These are phyloP conservation scores for Sapajus apella DNA, from an alignment of 2,113 vertebrate genomes.

Conservation along the genomic window DNA sequence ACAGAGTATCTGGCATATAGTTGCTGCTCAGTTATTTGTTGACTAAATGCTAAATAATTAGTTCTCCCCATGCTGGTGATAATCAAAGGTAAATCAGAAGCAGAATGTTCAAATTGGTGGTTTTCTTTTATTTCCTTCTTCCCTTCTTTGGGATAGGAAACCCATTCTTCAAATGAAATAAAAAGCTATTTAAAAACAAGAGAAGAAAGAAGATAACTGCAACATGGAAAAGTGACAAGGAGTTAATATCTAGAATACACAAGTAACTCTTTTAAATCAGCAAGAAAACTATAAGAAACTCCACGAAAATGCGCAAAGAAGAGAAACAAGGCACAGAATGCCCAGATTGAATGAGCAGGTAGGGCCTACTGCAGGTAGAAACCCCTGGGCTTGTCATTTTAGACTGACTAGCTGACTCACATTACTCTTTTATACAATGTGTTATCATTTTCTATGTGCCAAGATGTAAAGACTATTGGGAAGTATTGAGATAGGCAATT, in stretches of 20 bases:
- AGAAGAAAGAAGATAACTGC: neutral
- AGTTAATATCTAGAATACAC: neutral
- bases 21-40: conserved; percentile 11
- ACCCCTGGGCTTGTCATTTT: neutral
- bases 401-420: neutral
- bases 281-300: neutral
- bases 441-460: neutral
- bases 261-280: neutral
- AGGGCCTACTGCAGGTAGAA: neutral
- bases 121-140: neutral
- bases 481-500: neutral
- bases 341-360: neutral
- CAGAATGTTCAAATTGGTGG: neutral
- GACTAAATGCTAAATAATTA: conserved; percentile 31
- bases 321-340: neutral
- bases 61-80: neutral
- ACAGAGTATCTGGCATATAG: neutral
- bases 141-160: neutral
- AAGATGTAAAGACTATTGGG: neutral
- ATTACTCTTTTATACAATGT: neutral
- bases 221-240: neutral
- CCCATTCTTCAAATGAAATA: neutral
- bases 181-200: neutral
- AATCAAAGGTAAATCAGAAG: neutral
- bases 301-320: neutral